These are phyloP conservation scores for Rhinoderma darwinii DNA, from an alignment of 2,113 vertebrate genomes.

Conservation along the genomic window DNA sequence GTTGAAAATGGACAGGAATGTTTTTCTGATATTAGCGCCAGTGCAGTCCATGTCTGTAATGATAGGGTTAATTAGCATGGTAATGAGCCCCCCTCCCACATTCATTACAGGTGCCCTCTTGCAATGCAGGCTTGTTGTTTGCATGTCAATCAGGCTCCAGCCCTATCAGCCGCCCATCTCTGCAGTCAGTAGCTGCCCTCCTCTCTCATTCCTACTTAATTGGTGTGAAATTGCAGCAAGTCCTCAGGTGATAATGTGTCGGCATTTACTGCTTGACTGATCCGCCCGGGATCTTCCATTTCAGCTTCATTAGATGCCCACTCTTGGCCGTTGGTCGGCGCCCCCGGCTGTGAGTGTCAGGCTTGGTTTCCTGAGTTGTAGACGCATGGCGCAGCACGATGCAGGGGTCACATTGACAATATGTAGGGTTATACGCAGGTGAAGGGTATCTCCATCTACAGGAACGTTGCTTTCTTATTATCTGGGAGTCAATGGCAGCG, in stretches of 20 bases:
- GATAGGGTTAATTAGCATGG: conserved; percentile 34
- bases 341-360: conserved; percentile 73
- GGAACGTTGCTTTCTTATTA: neutral
- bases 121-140: neutral
- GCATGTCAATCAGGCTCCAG: conserved; percentile 62
- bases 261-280: conserved; percentile 78
- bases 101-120: neutral
- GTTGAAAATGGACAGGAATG: neutral
- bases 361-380: conserved; percentile 71
- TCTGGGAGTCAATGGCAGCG: neutral
- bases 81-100: conserved; percentile 18
- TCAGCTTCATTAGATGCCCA: conserved; percentile 73
- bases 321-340: conserved; percentile 63
- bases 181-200: conserved; percentile 68
- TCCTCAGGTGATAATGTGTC: conserved; percentile 79
- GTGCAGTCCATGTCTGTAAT: neutral
- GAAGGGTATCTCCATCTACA: neutral
- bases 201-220: conserved; percentile 75
- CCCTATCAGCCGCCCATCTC: conserved; percentile 68
- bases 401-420: neutral
- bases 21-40: neutral
- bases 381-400: conserved; percentile 61
- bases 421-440: neutral
- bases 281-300: conserved; percentile 68
- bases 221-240: conserved; percentile 76